These are phyloP conservation scores for Drosophila punjabiensis DNA, from an alignment of 1,140 invertebrate genomes.

Conservation along the genomic window DNA sequence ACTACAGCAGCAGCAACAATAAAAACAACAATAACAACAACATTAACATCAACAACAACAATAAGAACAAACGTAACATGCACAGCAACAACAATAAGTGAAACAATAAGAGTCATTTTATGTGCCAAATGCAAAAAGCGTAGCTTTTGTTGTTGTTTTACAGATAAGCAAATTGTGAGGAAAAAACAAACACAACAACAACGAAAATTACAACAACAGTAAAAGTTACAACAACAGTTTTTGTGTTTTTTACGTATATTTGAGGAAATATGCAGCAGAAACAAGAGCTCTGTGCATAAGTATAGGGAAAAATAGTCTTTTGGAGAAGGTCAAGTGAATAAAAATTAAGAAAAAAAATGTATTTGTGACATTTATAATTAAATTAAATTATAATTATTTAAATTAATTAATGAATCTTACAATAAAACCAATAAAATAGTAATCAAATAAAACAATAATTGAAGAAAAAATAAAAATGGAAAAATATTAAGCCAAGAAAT, in stretches of 20 bases:
- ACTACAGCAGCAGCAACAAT: slow-evolving; percentile 28
- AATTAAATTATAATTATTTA: not conserved
- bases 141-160: slow-evolving; percentile 2
- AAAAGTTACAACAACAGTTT: not conserved
- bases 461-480: too few species aligned
- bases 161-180: slow-evolving; percentile 57
- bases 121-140: slow-evolving; percentile 65
- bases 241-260: slow-evolving; percentile 27
- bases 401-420: not conserved
- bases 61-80: slow-evolving; percentile 35
- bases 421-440: not conserved
- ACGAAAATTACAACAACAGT: not conserved
- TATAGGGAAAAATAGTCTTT: not conserved
- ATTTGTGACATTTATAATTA: not conserved
- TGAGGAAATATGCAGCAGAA: slow-evolving; percentile 33
- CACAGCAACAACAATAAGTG: slow-evolving; percentile 39
- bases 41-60: slow-evolving; percentile 18
- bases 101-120: slow-evolving; percentile 54
- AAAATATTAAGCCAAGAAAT: too few species aligned
- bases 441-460: not conserved
- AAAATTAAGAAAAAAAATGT: not conserved
- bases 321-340: not conserved
- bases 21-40: slow-evolving; percentile 16
- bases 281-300: slow-evolving; percentile 5
- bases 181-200: not conserved